Percentiles rank a stretch among this genome's conserved stretches.
These are phyloP conservation scores for Potamilus streckersoni DNA, from an alignment of 1,140 invertebrate genomes.

Conservation along the genomic window DNA sequence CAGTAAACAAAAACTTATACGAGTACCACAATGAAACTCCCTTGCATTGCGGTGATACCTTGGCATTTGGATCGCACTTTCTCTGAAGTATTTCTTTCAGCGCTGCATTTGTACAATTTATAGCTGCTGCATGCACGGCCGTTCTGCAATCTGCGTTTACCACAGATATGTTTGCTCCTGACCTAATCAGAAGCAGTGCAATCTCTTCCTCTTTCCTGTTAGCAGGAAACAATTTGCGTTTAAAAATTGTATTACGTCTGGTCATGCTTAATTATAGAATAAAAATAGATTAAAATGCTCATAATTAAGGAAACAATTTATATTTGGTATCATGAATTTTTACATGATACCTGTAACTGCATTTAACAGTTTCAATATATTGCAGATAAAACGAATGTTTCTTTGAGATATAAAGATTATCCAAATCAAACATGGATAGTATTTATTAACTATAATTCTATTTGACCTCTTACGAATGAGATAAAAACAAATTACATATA, in stretches of 20 bases:
- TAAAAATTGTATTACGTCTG: neutral
- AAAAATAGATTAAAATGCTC: neutral
- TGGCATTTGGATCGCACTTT: slow-evolving; percentile 32
- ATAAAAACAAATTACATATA: neutral
- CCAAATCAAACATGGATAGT: too few species aligned
- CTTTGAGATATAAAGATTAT: neutral
- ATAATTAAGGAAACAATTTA: neutral
- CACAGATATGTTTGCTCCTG: slow-evolving; percentile 35
- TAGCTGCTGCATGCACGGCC: slow-evolving; percentile 38
- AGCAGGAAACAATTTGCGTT: neutral
- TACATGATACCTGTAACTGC: too few species aligned
- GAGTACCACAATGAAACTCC: neutral
- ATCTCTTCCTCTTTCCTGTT: slow-evolving; percentile 42
- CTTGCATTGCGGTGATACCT: slow-evolving; percentile 21
- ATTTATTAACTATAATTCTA: neutral
- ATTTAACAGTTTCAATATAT: too few species aligned
- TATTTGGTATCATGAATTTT: too few species aligned
- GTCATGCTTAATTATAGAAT: neutral
- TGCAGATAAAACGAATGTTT: neutral
- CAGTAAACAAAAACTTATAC: too few species aligned
- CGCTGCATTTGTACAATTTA: slow-evolving; percentile 15
- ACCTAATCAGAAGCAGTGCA: slow-evolving; percentile 33
- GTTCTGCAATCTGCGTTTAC: slow-evolving; percentile 24
- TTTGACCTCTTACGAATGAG: neutral
- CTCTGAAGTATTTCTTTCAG: slow-evolving; percentile 33